phyloP scores from a whole-genome alignment of 2,797 vertebrate species.

The Microchirus variegatus region DNA sequence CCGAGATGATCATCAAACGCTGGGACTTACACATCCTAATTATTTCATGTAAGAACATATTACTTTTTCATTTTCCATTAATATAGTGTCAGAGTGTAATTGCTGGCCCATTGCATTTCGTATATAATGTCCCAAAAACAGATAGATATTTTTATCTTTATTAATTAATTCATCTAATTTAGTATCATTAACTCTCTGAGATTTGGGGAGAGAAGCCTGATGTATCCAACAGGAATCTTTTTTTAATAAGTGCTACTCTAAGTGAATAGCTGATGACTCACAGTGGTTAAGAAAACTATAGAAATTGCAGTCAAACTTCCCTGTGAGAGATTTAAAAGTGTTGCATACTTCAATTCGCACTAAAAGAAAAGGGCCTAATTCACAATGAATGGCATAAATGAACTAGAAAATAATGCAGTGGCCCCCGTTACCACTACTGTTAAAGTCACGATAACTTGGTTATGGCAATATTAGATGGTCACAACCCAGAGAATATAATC shows the following conservation, averaged over 20 bases:
- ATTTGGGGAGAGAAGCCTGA: constrained; percentile 14
- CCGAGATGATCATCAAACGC: constrained; percentile 51
- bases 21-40: constrained; percentile 49
- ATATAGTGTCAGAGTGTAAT: constrained; percentile 57
- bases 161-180: constrained; percentile 20
- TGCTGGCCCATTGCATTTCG: constrained; percentile 25
- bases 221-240: constrained; percentile 4
- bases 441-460: too few relatives aligned
- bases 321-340: too few relatives aligned
- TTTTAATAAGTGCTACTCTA: constrained; percentile 7
- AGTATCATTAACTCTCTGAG: constrained; percentile 15
- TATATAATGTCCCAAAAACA: background rate
- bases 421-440: too few relatives aligned
- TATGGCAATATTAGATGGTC: too few relatives aligned
- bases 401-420: too few relatives aligned
- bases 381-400: too few relatives aligned
- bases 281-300: background rate
- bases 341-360: too few relatives aligned
- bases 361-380: too few relatives aligned
- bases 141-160: background rate
- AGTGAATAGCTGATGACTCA: background rate
- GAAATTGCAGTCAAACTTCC: background rate
- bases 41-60: constrained; percentile 57
- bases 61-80: constrained; percentile 65
- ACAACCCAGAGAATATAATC: too few relatives aligned